Base-by-base conservation (phyloP, 2,113 vertebrate species). In the Phalacrocorax brasilianus region DNA sequence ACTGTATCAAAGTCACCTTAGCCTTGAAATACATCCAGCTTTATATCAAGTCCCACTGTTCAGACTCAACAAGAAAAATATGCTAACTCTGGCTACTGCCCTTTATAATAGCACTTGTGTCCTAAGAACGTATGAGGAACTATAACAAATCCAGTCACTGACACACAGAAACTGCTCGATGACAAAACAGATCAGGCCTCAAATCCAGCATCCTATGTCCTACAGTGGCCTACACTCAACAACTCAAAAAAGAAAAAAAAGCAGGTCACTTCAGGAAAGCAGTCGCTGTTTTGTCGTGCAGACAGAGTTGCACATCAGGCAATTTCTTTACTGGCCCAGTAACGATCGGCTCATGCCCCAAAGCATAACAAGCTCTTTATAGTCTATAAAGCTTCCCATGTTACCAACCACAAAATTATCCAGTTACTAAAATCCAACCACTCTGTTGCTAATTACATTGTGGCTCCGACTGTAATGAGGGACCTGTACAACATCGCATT, bases 321-420 rank as follows among this genome's bases (percentile, higher is more conserved):
- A 88, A 18, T 81, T 88, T 88, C 66, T 92, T 85, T 84, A 35
- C 85, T 72, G 72, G 91, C 61, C 88, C 76, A 68, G 56, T 53
- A 93, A 92, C 1, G 62, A 91, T 72, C 91, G 86, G 90, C 75
- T 81, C 88, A 65, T 89, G 92, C 93, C 96, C 88, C 66, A 80
- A 42, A 94, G 95, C 86, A 38, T n/a, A 91, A 89, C 80, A 84
- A 94, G 95, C 65, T 88, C 91, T 92, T 96, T 90, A 92, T 15
- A 92, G 90, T 50, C 94, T 73, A 68, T 93, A 94, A 93, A 96
- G 66, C 40, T 84, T 89, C 67, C 91, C 86, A 45, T 42, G 49
- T 33, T 87, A 94, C 52, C 80, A 68, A 83, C 86, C 91, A 91
- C 89, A 68, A 91, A 89, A 95, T 89, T 75, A 95, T 30, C 70